These are phyloP conservation scores for Spilogale gracilis DNA, from an alignment of 2,113 vertebrate species.

Conservation along the genomic window DNA sequence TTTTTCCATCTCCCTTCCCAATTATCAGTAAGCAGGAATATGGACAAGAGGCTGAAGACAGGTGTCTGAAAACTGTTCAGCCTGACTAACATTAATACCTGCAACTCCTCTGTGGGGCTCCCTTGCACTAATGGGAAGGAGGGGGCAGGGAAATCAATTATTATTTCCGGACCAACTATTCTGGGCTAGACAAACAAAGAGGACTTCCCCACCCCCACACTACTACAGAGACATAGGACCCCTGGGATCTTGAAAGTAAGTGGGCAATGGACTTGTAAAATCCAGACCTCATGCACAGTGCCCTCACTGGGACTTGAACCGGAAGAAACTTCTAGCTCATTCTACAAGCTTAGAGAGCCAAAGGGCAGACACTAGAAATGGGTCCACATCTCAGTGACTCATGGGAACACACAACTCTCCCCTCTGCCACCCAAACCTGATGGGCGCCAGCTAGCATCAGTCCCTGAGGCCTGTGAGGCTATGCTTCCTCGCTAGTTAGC, in stretches of 20 bases:
- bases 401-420: neutral
- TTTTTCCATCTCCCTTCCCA: neutral
- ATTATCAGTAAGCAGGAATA: neutral
- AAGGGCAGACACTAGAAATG: neutral
- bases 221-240: neutral
- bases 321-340: neutral
- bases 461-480: neutral
- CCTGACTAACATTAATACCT: neutral
- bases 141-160: neutral
- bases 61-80: neutral
- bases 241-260: neutral
- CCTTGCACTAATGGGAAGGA: neutral
- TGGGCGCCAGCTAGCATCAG: neutral
- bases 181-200: neutral
- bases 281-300: neutral
- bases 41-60: neutral
- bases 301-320: neutral
- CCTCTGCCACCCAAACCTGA: neutral
- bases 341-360: neutral
- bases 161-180: neutral
- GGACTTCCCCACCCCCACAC: neutral
- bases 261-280: neutral
- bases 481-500: neutral
- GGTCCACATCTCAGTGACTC: neutral
- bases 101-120: neutral